Base-by-base conservation (phyloP, 2,113 vertebrate species). In the Oplegnathus fasciatus region DNA sequence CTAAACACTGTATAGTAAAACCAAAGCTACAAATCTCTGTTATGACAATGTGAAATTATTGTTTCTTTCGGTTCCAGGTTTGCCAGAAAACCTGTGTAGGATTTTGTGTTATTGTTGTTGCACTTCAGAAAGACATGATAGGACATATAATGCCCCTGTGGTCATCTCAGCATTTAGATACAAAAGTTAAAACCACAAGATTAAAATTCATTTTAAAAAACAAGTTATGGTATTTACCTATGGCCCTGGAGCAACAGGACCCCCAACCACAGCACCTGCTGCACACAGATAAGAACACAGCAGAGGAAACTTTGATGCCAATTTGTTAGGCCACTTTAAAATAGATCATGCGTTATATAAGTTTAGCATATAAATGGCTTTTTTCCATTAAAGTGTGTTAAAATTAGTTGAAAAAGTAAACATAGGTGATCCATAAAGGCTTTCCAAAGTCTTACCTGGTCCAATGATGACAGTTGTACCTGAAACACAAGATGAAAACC, bases 201-300 rank as follows among this genome's bases (percentile, higher is more conserved):
- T 13, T 17, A 46, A 8, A 73, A 44, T 0, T 44, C 42, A n/a
- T n/a, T n/a, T n/a, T n/a, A n/a, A 74, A 40, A 24, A 46, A 7
- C 1, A n/a, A 46, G 14, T 18, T 37, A 24, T 9, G 4, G 0
- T 0, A 10, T 65, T 87, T 76, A 95, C 94, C 93, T n/a, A 34
- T 55, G 28, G 91, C 86, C 60, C 93, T 0, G 26, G 94, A 92
- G 1, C 91, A 14, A 83, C 0, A 2, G 92, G 93, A 17, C 71
- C 90, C 20, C n/a, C 1, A 0, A 1, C 44, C 42, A 92, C 18
- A 0, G 78, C 37, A 1, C 70, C 85, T 0, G 17, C 88, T 90
- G 61, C 17, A 64, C n/a, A 52, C 15, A 40, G 24, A 55, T 2
- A 4, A 37, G 6, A 62, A n/a, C 74, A 72, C 22, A 65, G 26